Evolutionary conservation across 2,888 invertebrate species (phyloP).

Genomic region (Sabellastarte sp.): DNA sequence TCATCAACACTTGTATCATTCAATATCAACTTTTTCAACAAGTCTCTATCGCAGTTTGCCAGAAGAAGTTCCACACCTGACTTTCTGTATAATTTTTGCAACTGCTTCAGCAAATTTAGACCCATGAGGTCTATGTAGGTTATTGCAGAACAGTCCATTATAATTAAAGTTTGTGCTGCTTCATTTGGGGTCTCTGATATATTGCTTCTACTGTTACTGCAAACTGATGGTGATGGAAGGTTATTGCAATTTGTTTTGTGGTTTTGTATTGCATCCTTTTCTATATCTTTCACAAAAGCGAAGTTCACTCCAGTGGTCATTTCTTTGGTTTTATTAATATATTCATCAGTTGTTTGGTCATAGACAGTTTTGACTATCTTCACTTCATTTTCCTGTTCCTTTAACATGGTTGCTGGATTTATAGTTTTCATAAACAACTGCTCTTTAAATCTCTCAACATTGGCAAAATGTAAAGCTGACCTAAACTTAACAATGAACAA

Average conservation of each 20-base stretch:
- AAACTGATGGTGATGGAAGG: too few relatives aligned
- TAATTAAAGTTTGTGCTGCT: constrained; percentile 21
- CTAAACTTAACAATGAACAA: constrained; percentile 49
- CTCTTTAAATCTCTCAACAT: constrained; percentile 49
- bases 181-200: too few relatives aligned
- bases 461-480: constrained; percentile 51
- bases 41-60: not conserved
- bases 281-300: not conserved
- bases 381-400: too few relatives aligned
- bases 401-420: too few relatives aligned
- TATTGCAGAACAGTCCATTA: constrained; percentile 45
- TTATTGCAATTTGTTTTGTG: too few relatives aligned
- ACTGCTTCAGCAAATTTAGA: constrained; percentile 34
- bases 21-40: not conserved
- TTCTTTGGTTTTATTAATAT: too few relatives aligned
- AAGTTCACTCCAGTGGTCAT: constrained; percentile 38
- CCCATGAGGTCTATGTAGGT: constrained; percentile 45
- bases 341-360: too few relatives aligned
- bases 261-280: too few relatives aligned
- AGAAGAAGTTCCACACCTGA: constrained; percentile 24
- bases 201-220: too few relatives aligned
- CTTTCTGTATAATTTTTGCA: constrained; percentile 29
- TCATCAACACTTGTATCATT: not conserved
- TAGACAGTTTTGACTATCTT: too few relatives aligned
- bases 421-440: constrained; percentile 34